Percentiles rank a stretch among this genome's conserved stretches.
phyloP scores from a whole-genome alignment of 2,888 invertebrate species.

The Cephus pygmeus region DNA sequence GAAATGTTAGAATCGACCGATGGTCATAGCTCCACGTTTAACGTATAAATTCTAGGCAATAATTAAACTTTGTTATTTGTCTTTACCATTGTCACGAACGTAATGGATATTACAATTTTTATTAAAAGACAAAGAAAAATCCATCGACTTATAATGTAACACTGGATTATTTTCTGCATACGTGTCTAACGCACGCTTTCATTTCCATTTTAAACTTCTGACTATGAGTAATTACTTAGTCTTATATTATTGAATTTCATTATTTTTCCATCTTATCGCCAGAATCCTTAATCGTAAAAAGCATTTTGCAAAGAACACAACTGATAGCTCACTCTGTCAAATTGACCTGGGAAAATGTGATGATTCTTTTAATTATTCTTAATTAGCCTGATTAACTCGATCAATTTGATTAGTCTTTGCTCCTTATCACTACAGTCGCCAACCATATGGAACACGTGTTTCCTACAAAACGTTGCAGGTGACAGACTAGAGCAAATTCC shows the following conservation, averaged over 20 bases:
- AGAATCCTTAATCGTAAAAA: neutral
- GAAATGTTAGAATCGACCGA: neutral
- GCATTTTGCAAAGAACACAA: neutral
- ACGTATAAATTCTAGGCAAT: constrained; percentile 40
- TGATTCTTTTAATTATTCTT: neutral
- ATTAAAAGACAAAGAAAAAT: constrained; percentile 37
- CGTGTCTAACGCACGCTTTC: neutral
- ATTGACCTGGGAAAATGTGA: neutral
- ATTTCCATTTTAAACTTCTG: neutral
- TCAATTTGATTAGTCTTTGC: constrained; percentile 37
- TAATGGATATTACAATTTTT: constrained; percentile 51
- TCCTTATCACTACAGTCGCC: constrained; percentile 53
- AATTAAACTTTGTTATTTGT: constrained; percentile 45
- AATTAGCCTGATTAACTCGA: neutral
- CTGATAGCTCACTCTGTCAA: neutral
- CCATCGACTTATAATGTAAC: neutral
- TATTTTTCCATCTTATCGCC: neutral
- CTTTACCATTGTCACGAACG: constrained; percentile 48
- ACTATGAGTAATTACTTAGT: neutral
- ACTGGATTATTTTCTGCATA: neutral
- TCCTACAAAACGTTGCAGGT: constrained; percentile 53
- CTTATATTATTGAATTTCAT: neutral
- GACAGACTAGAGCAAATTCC: constrained; percentile 57
- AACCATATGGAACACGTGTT: constrained; percentile 58
- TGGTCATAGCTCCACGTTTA: neutral